Conservation (phyloP, 37 sponge, comb jelly and placozoan species). For the Aphrocallistes beatrix region DNA sequence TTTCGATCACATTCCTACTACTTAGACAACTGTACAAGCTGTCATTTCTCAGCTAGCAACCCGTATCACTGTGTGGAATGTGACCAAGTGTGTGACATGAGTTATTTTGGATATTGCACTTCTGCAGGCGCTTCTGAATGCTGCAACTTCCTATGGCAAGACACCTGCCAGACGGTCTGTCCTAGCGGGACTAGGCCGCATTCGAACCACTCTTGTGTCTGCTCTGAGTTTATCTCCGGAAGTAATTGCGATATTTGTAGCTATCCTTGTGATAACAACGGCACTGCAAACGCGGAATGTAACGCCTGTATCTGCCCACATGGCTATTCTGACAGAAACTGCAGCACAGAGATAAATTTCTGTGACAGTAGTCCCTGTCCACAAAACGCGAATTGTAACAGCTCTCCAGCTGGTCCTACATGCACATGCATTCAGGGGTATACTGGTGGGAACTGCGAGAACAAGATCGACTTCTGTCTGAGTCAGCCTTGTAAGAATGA, state of each 20-base stretch:
- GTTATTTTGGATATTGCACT: not conserved
- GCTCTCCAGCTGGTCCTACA: not conserved
- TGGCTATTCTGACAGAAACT: not conserved
- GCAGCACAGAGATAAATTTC: not conserved
- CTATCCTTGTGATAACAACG: conserved; percentile 9
- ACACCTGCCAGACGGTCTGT: not conserved
- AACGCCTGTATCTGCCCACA: not conserved
- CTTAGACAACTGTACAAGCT: not conserved
- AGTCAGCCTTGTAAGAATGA: not conserved
- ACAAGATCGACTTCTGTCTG: not conserved
- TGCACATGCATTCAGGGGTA: not conserved
- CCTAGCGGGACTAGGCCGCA: not conserved
- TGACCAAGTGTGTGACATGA: not conserved
- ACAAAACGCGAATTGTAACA: not conserved
- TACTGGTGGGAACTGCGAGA: not conserved
- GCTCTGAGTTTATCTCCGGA: not conserved
- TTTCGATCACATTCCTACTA: not conserved
- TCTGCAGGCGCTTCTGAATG: conserved; percentile 12
- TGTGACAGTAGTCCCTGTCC: not conserved
- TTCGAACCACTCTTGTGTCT: not conserved
- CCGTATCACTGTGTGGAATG: conserved; percentile 13
- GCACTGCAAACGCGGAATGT: conserved; percentile 14
- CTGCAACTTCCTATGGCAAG: conserved; percentile 6
- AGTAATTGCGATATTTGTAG: not conserved
- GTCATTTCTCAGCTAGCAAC: not conserved